phyloP scores from a whole-genome alignment of 2,113 vertebrate species.

The Boulengeromyrus knoepffleri region DNA sequence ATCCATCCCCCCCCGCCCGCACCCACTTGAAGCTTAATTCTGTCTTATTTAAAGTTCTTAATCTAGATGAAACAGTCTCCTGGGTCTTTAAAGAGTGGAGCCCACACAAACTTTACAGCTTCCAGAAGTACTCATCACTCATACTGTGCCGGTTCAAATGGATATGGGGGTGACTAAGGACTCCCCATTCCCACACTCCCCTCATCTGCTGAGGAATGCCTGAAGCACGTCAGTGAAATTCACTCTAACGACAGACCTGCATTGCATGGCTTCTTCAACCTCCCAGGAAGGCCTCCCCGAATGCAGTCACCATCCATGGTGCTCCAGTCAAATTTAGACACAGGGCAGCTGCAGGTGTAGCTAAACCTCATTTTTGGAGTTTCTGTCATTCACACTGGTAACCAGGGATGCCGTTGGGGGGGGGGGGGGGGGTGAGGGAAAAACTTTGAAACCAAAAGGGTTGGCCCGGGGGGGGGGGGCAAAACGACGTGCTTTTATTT shows the following conservation, averaged over 20 bases:
- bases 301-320: not conserved
- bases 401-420: not conserved
- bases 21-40: not conserved
- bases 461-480: too few relatives aligned
- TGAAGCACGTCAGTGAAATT: not conserved
- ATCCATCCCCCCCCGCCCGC: not conserved
- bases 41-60: not conserved
- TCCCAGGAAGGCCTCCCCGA: not conserved
- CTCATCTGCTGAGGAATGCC: not conserved
- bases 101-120: not conserved
- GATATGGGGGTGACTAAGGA: not conserved
- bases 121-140: not conserved
- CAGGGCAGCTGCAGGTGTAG: not conserved
- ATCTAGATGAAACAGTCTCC: not conserved
- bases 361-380: not conserved
- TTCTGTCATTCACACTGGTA: not conserved
- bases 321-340: not conserved
- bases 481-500: too few relatives aligned
- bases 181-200: not conserved
- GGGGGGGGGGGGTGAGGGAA: too few relatives aligned
- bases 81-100: not conserved
- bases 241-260: not conserved
- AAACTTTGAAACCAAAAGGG: too few relatives aligned
- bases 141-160: not conserved
- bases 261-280: not conserved